A percentile compares a stretch with the other conserved stretches of the same genome.
phyloP scores from a whole-genome alignment of 2,888 invertebrate species.

The Spodoptera littoralis region DNA sequence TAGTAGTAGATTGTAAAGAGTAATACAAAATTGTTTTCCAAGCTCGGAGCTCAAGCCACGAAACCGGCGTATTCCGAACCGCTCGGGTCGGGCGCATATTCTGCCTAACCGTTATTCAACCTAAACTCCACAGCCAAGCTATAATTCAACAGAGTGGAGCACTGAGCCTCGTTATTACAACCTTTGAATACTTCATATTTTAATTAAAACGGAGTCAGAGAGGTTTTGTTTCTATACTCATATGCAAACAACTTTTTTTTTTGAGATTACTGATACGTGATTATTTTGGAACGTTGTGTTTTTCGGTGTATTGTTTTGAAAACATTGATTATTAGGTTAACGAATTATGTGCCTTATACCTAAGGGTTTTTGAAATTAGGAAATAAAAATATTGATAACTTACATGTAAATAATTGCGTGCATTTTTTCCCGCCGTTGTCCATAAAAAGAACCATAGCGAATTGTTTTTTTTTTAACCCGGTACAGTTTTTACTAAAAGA shows the following conservation, averaged over 20 bases:
- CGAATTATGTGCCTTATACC: too few relatives aligned
- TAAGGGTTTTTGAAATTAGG: too few relatives aligned
- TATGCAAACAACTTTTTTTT: conserved; percentile 13
- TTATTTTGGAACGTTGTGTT: background rate
- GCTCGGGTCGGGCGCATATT: conserved; percentile 17
- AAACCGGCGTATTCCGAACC: conserved; percentile 6
- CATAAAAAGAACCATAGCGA: too few relatives aligned
- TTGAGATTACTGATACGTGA: conserved; percentile 5
- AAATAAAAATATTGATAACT: too few relatives aligned
- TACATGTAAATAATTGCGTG: too few relatives aligned
- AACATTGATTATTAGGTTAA: too few relatives aligned
- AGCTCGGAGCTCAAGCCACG: conserved; percentile 12
- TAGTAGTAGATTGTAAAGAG: background rate
- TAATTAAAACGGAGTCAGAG: conserved; percentile 76
- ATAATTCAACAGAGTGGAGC: conserved; percentile 65
- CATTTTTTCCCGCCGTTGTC: too few relatives aligned
- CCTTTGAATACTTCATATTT: conserved; percentile 79
- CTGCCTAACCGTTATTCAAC: conserved; percentile 54
- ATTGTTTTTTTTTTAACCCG: too few relatives aligned
- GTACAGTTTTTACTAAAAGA: too few relatives aligned
- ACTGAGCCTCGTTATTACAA: conserved; percentile 69
- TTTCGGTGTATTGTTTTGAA: background rate
- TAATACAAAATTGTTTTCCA: conserved; percentile 17
- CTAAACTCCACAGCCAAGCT: conserved; percentile 50
- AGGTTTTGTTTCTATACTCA: conserved; percentile 64